These are phyloP conservation scores for Lasioglossum marginatum DNA, from an alignment of 2,888 invertebrate genomes.

Conservation along the genomic window DNA sequence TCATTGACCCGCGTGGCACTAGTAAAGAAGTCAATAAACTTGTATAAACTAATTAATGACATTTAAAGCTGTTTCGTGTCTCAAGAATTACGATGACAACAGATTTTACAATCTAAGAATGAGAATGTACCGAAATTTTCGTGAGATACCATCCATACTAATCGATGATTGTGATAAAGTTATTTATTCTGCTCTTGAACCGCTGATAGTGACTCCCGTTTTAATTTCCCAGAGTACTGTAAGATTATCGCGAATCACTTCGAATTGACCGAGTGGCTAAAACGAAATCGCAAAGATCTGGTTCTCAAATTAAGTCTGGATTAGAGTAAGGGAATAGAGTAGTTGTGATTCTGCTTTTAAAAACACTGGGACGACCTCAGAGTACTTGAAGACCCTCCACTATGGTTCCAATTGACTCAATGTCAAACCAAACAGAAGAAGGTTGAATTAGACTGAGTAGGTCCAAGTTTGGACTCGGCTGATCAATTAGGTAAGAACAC, in stretches of 20 bases:
- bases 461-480: too few relatives aligned
- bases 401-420: background rate
- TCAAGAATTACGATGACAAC: background rate
- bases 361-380: background rate
- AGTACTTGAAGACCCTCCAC: background rate
- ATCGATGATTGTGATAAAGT: background rate
- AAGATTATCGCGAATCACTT: too few relatives aligned
- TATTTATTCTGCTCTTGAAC: background rate
- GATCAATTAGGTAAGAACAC: too few relatives aligned
- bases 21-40: background rate
- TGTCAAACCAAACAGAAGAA: background rate
- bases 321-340: too few relatives aligned
- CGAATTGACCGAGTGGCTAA: too few relatives aligned
- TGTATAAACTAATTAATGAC: background rate
- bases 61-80: background rate
- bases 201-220: background rate
- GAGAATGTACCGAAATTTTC: background rate
- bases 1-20: background rate
- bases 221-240: background rate
- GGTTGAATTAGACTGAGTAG: too few relatives aligned
- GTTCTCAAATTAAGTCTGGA: too few relatives aligned
- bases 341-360: too few relatives aligned
- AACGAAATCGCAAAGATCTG: too few relatives aligned
- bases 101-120: background rate
- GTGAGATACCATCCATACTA: background rate